Percentiles rank a stretch among this genome's conserved stretches.
Evolutionary conservation across 2,113 vertebrate species (phyloP).

Genomic region (Aramus guarauna): DNA sequence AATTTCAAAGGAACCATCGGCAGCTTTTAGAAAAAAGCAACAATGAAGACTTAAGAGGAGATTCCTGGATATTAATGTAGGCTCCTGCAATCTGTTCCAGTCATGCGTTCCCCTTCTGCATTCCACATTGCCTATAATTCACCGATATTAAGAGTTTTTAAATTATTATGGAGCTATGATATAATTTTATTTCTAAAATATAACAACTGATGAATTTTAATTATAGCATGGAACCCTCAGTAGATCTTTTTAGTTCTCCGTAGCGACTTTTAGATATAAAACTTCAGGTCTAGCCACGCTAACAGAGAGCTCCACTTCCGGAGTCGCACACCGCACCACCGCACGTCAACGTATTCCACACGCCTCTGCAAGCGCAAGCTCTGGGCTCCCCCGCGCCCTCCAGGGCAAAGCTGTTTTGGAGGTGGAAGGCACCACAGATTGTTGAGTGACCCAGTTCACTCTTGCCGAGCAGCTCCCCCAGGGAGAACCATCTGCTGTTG

Average conservation of each 20-base stretch:
- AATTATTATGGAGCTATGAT: background rate
- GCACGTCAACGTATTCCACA: background rate
- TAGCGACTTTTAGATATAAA: background rate
- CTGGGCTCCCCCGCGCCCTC: background rate
- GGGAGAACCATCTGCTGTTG: slow-evolving; percentile 74
- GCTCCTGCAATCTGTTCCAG: background rate
- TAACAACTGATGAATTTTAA: background rate
- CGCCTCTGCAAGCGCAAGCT: background rate
- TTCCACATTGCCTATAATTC: background rate
- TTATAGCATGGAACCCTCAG: background rate
- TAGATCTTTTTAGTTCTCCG: background rate
- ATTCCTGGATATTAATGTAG: background rate
- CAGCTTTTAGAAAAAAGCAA: background rate
- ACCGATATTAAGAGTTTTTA: background rate
- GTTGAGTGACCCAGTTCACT: slow-evolving; percentile 74
- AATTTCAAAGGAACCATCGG: background rate
- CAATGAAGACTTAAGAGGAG: background rate
- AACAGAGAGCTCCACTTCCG: background rate
- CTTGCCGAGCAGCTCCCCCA: slow-evolving; percentile 30
- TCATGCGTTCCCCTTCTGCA: background rate
- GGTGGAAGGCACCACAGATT: background rate
- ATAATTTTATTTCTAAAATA: background rate
- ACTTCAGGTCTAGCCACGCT: rapidly evolving
- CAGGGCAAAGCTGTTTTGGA: background rate
- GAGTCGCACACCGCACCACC: background rate